phyloP scores from a whole-genome alignment of 2,888 invertebrate species.

The Pollenia amentaria region DNA sequence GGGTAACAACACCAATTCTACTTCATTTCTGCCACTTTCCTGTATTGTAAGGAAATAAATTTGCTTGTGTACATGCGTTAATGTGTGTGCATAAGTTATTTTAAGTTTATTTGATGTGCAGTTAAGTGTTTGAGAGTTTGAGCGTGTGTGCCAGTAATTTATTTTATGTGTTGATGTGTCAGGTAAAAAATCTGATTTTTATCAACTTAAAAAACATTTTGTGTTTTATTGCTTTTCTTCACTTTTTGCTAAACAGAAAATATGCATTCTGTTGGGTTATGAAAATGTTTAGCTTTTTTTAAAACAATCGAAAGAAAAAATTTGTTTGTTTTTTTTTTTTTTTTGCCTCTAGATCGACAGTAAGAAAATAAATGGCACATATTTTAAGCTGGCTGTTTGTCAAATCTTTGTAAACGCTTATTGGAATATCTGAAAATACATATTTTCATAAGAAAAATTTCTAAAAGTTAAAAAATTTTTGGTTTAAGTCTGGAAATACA shows the following conservation, averaged over 20 bases:
- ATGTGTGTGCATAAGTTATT: conserved; percentile 38
- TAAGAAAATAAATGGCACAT: conserved; percentile 13
- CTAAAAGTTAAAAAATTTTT: too few species aligned
- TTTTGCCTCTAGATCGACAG: background rate
- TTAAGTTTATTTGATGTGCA: conserved; percentile 11
- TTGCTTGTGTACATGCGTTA: conserved; percentile 38
- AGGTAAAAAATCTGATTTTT: conserved; percentile 67
- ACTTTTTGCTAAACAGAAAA: too few species aligned
- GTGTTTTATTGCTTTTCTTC: conserved; percentile 42
- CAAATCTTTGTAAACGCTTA: background rate
- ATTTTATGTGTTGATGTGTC: conserved; percentile 71
- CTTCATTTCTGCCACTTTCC: background rate
- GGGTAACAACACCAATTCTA: conserved; percentile 47
- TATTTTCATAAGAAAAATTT: too few species aligned
- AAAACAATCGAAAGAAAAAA: background rate
- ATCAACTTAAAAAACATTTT: conserved; percentile 68
- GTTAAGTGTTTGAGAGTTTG: background rate
- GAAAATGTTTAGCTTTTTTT: conserved; percentile 22
- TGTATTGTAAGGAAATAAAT: conserved; percentile 46
- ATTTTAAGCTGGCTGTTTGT: background rate
- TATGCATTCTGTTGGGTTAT: conserved; percentile 38
- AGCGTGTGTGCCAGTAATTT: conserved; percentile 54
- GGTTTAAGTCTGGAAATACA: too few species aligned
- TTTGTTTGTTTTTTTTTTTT: too few species aligned
- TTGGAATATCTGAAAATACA: background rate